These are phyloP conservation scores for Nephrotoma appendiculata DNA, from an alignment of 2,888 invertebrate genomes.

Conservation along the genomic window DNA sequence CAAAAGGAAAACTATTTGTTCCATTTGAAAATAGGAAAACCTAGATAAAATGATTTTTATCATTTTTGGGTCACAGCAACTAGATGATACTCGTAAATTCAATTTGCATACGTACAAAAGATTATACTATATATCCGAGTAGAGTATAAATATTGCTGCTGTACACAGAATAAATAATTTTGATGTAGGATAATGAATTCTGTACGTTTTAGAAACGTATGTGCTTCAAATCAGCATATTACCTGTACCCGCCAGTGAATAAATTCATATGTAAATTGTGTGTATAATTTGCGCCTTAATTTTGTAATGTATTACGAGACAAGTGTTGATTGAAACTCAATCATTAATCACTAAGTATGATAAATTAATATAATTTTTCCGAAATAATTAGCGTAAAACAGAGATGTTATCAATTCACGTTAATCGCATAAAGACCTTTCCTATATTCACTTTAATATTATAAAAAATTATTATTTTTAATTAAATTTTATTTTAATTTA, in stretches of 20 bases:
- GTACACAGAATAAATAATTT: background rate
- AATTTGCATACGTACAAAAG: background rate
- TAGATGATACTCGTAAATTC: background rate
- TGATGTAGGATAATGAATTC: background rate
- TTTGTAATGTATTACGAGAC: no score
- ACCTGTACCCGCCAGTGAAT: background rate
- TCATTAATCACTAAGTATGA: no score
- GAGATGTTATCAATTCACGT: no score
- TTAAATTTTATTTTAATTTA: background rate
- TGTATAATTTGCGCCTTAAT: no score
- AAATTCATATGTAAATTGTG: no score
- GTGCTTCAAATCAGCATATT: background rate
- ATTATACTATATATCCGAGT: background rate
- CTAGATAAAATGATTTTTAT: background rate
- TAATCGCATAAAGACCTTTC: no score
- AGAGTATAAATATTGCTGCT: background rate
- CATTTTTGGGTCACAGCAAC: background rate
- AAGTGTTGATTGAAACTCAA: no score
- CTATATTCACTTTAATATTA: background rate
- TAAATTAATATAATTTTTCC: no score
- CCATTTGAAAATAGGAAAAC: background rate
- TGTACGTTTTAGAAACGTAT: background rate
- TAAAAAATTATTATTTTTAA: background rate
- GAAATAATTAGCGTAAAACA: no score
- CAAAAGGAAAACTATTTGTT: background rate